Conservation (phyloP, 2,113 vertebrate genomes). For the Sturnus vulgaris region DNA sequence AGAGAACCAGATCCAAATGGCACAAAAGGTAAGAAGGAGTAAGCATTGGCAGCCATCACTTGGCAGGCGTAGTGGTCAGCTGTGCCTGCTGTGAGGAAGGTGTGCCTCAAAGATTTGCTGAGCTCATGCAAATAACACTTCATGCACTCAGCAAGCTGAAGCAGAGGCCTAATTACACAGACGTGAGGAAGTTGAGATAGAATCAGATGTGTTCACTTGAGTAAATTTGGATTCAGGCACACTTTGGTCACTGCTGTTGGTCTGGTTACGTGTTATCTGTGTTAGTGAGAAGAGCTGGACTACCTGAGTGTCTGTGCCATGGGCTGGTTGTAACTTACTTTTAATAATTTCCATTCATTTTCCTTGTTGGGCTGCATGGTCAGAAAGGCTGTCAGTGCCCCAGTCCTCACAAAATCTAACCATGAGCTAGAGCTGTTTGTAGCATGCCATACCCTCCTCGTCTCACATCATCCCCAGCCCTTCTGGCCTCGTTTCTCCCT, state of each 20-base stretch:
- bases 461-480: background rate
- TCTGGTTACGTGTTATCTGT: background rate
- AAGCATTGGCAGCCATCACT: background rate
- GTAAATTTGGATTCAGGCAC: background rate
- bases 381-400: background rate
- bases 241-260: background rate
- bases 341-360: background rate
- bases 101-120: background rate
- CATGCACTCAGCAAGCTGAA: background rate
- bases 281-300: background rate
- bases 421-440: background rate
- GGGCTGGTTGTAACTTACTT: background rate
- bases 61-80: background rate
- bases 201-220: background rate
- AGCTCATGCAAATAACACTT: background rate
- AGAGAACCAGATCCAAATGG: background rate
- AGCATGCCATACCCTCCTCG: background rate
- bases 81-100: background rate
- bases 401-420: background rate
- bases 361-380: background rate
- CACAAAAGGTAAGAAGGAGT: background rate
- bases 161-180: background rate
- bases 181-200: background rate
- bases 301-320: rapidly evolving
- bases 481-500: background rate